Conservation (phyloP, 2,888 invertebrate genomes). For the Drosophila nigricruria region DNA sequence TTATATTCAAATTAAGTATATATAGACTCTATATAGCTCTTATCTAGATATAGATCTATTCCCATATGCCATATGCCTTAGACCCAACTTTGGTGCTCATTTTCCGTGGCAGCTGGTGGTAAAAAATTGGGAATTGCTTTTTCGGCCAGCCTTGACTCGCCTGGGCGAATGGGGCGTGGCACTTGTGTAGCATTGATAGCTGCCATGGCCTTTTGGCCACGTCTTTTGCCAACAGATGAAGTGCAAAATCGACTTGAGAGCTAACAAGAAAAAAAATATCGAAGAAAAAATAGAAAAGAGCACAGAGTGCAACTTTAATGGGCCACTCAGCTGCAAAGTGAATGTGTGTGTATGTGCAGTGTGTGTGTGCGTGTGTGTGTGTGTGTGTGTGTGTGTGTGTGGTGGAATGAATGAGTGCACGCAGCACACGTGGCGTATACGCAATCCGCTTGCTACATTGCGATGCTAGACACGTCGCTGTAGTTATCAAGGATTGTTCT, state of each 20-base stretch:
- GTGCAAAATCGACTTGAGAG: constrained; percentile 53
- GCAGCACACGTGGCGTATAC: constrained; percentile 37
- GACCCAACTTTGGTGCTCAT: background rate
- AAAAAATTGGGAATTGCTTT: constrained; percentile 51
- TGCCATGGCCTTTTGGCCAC: constrained; percentile 50
- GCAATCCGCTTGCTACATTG: constrained; percentile 20
- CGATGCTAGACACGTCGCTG: constrained; percentile 50
- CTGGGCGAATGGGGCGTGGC: constrained; percentile 64
- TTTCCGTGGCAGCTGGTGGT: background rate
- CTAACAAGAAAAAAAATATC: background rate
- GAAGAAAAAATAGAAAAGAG: constrained; percentile 5
- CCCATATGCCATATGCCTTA: background rate
- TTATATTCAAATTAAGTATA: background rate
- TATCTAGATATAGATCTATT: no score
- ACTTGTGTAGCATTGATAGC: constrained; percentile 58
- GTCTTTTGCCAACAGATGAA: constrained; percentile 57
- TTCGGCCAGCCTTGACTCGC: constrained; percentile 39
- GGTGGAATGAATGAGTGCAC: constrained; percentile 35
- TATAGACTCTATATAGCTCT: background rate
- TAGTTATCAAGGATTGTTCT: constrained; percentile 18
- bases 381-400: constrained; percentile 24
- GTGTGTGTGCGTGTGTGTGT: constrained; percentile 14
- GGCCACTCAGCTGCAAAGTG: constrained; percentile 44
- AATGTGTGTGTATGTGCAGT: constrained; percentile 27
- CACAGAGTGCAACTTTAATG: constrained; percentile 48